Base-by-base conservation (phyloP, 2,888 invertebrate species). In the Perdita meconis region DNA sequence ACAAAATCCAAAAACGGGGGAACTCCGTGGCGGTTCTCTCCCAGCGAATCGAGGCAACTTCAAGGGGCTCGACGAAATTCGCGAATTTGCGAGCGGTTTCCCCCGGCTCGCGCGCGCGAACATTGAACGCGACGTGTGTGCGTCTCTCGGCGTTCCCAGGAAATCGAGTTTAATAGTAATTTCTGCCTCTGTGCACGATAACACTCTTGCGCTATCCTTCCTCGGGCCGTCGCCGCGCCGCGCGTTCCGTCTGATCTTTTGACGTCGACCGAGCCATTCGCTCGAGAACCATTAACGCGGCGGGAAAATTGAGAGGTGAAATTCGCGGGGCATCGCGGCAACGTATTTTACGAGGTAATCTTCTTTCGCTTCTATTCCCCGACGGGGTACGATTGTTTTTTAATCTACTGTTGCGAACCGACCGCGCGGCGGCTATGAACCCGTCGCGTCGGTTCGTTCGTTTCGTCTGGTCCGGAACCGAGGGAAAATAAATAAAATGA, bases 131-230 rank as follows among this genome's bases (percentile, higher is more conserved):
- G 26, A 51, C 42, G 22, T 10, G n/a, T 55, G 30, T 19, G 13
- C 24, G 16, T 40, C 55, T 36, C 44, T 47, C 10, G 38, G 47
- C 70, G 24, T 50, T 36, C n/a, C 56, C 42, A 6, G 73, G 26
- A 63, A 74, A 71, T 74, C 57, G 73, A 71, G 71, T 74, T 70
- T 63, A 70, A 70, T 57, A 70, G 73, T 74, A 70, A 74, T 74
- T 70, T 74, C 73, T 73, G 40, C 10, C 34, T 56, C 73, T 74
- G 73, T 57, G 50, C 73, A 36, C 26, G 73, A 57, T 57, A 63
- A n/a, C 57, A 50, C 50, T 74, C 56, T 26, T 13, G 24, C 56
- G 13, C 24, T 1, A 8, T 40, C 26, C 50, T 69, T 38, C 13
- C 30, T 8, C 56, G n/a, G n/a, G n/a, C n/a, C n/a, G n/a, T n/a